Conservation (phyloP, 2,113 vertebrate species). For the Crypturellus undulatus region DNA sequence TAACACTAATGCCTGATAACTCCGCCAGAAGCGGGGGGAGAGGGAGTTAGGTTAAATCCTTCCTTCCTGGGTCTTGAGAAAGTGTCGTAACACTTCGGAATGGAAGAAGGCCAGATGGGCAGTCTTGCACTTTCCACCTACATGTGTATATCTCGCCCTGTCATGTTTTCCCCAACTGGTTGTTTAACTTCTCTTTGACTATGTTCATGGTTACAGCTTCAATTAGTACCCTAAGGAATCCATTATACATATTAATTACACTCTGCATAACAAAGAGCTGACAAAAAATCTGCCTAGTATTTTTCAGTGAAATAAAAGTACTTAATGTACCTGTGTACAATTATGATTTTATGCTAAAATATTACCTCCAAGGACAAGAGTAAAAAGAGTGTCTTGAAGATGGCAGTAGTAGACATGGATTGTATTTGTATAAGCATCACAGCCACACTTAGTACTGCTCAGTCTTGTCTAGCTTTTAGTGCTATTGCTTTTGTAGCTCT, state of each 20-base stretch:
- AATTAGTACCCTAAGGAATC: constrained; percentile 56
- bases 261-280: constrained; percentile 46
- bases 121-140: constrained; percentile 8
- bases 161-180: constrained; percentile 44
- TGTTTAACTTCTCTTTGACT: constrained; percentile 67
- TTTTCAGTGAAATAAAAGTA: constrained; percentile 36
- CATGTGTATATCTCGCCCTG: constrained; percentile 27
- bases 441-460: neutral
- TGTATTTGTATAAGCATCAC: neutral
- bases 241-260: constrained; percentile 67
- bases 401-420: neutral
- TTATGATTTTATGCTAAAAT: constrained; percentile 34
- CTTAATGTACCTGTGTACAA: constrained; percentile 34
- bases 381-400: constrained; percentile 23
- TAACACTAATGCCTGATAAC: neutral
- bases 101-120: constrained; percentile 15
- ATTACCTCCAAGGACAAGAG: constrained; percentile 9
- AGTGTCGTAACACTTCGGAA: constrained; percentile 5
- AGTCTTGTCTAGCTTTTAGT: constrained; percentile 35
- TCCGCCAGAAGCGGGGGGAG: neutral
- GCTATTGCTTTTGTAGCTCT: constrained; percentile 53
- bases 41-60: neutral
- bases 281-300: constrained; percentile 39
- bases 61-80: neutral
- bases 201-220: constrained; percentile 52